phyloP scores from a whole-genome alignment of 1,140 invertebrate species.

The Drosophila cardini region DNA sequence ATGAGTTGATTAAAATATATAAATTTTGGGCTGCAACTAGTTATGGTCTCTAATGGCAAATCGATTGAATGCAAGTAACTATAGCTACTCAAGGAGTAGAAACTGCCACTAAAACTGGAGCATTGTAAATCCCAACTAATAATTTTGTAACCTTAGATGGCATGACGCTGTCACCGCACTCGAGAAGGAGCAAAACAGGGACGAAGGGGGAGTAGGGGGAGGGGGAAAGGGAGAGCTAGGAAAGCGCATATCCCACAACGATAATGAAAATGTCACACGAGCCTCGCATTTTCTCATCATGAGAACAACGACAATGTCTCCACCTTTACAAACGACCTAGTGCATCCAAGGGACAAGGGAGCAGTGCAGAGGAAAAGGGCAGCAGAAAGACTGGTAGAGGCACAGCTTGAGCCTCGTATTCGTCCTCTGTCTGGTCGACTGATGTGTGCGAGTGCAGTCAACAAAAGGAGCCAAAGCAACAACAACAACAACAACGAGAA shows the following conservation, averaged over 20 bases:
- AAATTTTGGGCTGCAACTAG: constrained; percentile 20
- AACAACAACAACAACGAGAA: constrained; percentile 32
- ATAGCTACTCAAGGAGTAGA: not conserved
- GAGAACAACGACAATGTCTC: constrained; percentile 56
- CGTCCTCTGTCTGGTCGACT: not conserved
- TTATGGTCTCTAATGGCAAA: constrained; percentile 40
- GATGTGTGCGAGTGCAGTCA: constrained; percentile 56
- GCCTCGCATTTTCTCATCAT: constrained; percentile 82
- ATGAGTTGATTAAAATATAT: constrained; percentile 3
- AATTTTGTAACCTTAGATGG: constrained; percentile 83
- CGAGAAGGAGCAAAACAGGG: not conserved
- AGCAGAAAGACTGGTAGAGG: constrained; percentile 3
- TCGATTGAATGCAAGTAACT: constrained; percentile 15
- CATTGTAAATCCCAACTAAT: constrained; percentile 83
- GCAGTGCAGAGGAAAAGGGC: not conserved
- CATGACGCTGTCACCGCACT: constrained; percentile 65
- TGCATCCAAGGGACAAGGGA: constrained; percentile 10
- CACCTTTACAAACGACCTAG: constrained; percentile 62
- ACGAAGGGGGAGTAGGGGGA: constrained; percentile 19
- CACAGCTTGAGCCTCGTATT: constrained; percentile 27
- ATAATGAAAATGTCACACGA: constrained; percentile 84
- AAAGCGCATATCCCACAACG: constrained; percentile 81
- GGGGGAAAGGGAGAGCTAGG: constrained; percentile 46
- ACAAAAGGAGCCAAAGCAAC: constrained; percentile 48
- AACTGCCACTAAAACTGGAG: constrained; percentile 65